Evolutionary conservation across 2,888 invertebrate species (phyloP).

Genomic region (Microchrysa polita): DNA sequence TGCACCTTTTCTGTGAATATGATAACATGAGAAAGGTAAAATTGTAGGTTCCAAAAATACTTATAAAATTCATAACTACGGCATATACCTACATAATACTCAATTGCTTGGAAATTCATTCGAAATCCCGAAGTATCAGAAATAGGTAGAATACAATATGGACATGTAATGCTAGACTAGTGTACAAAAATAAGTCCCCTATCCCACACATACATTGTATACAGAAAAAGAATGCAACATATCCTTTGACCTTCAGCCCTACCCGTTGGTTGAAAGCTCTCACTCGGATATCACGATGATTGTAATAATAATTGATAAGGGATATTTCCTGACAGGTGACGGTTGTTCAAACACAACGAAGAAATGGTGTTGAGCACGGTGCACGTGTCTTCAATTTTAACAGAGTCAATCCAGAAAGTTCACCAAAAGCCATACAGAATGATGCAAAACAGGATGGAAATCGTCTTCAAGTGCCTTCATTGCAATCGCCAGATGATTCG

Average conservation of each 20-base stretch:
- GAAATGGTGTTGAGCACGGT: slow-evolving; percentile 55
- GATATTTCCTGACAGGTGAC: slow-evolving; percentile 46
- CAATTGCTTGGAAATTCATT: too few relatives aligned
- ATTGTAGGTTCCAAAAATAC: too few relatives aligned
- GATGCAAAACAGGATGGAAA: slow-evolving; percentile 39
- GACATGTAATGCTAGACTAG: too few relatives aligned
- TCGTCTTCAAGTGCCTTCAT: slow-evolving; percentile 33
- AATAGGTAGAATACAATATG: too few relatives aligned
- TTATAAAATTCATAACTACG: too few relatives aligned
- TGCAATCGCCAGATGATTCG: slow-evolving; percentile 49
- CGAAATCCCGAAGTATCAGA: too few relatives aligned
- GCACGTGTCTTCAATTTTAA: slow-evolving; percentile 53
- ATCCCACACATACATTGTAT: too few relatives aligned
- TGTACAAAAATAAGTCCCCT: too few relatives aligned
- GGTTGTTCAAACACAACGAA: slow-evolving; percentile 50
- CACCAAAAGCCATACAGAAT: slow-evolving; percentile 42
- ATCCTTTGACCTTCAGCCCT: background rate
- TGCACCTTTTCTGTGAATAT: background rate
- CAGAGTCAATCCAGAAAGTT: slow-evolving; percentile 54
- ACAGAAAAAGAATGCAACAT: too few relatives aligned
- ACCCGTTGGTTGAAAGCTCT: background rate
- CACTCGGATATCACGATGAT: background rate
- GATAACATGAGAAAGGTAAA: background rate
- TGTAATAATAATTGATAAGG: slow-evolving; percentile 14
- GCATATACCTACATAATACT: too few relatives aligned